Evolutionary conservation across 2,888 invertebrate species (phyloP), one percentile per base, ranked within the genome.

Genomic region (Fissipunctia ypsillon): DNA sequence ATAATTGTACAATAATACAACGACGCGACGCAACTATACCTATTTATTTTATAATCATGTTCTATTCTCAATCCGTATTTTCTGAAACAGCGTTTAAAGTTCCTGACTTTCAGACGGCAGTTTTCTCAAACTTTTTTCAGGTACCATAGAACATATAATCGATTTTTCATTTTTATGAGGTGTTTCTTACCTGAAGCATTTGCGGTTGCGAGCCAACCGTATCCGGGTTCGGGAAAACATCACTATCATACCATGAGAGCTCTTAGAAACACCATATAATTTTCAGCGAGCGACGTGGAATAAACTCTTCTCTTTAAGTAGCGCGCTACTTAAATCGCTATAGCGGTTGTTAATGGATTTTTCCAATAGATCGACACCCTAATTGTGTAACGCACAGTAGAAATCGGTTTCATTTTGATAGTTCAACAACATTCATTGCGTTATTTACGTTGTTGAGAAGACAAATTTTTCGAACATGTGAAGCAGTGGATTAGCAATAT

Each of bases 1-100:
- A 82, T 80, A 74, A 78, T 78, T 80, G 75, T 78, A 78, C 80
- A 80, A 80, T 63, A 67, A 80, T 45, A 69, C 50, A 57, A 54
- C 75, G 75, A 68, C 81, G 63, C 75, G 75, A 68, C 81, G 63
- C 35, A 45, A 48, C 61, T 75, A 31, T 67, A 31, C 4, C 31
- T 38, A 76, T 76, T 78, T 71, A 80, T 81, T 77, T 71, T 45
- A 64, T 71, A 71, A 68, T 64, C 19, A 45, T 71, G 50, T 56
- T 70, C 63, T 69, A 65, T 65, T 80, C 48, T 60, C 10, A 80
- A 48, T 28, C 16, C 22, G 25, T 61, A 41, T 67, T 67, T 56
- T 63, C 25, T 56, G 66, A 80, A 56, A 50, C 19, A 38, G n/a
- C 56, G 22, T 73, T 48, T 35, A n/a, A 41, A 56, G n/a, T 65